These are phyloP conservation scores for Limosa lapponica DNA, from an alignment of 2,797 vertebrate species.

Conservation along the genomic window DNA sequence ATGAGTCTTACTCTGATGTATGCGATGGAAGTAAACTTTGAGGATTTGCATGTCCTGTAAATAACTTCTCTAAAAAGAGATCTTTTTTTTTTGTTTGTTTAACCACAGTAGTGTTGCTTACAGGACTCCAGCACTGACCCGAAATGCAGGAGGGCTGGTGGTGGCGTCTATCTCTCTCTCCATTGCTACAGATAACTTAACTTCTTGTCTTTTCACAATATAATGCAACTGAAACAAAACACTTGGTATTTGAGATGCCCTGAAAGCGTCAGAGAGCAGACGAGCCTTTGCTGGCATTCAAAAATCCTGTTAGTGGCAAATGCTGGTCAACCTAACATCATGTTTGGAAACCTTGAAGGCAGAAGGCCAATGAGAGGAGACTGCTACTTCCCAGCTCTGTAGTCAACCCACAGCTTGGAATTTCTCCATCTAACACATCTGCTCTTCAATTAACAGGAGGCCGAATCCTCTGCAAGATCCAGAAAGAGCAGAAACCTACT, in stretches of 20 bases:
- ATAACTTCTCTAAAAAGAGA: not conserved
- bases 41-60: not conserved
- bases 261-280: not conserved
- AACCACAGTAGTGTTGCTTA: not conserved
- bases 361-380: not conserved
- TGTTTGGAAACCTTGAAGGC: slow-evolving; percentile 2
- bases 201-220: not conserved
- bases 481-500: slow-evolving; percentile 46
- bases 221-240: not conserved
- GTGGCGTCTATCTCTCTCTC: not conserved
- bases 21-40: not conserved
- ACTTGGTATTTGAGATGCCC: not conserved
- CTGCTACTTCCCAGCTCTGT: not conserved
- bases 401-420: not conserved
- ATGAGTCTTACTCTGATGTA: not conserved
- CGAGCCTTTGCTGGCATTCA: not conserved
- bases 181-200: not conserved
- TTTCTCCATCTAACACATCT: slow-evolving; percentile 9
- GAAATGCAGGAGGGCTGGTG: not conserved
- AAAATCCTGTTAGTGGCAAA: not conserved
- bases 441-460: slow-evolving; percentile 24
- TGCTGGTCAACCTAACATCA: not conserved
- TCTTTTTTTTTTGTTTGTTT: not conserved
- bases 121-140: not conserved
- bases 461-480: slow-evolving; percentile 29